These are phyloP conservation scores for Meloidogyne hapla DNA, from an alignment of 1,140 invertebrate genomes.

Conservation along the genomic window DNA sequence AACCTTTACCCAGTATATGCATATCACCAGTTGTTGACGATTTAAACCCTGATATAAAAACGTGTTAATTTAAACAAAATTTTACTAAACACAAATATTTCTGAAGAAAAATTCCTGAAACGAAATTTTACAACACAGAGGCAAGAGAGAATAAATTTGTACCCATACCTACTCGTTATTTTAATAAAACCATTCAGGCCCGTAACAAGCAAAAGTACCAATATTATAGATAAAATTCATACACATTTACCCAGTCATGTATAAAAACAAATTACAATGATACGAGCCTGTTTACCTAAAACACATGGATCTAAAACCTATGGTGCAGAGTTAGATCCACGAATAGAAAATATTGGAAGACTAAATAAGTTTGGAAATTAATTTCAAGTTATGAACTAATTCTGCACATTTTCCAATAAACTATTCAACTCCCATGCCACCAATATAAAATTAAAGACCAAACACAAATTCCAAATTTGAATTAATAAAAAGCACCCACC, in stretches of 20 bases:
- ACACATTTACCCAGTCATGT: no score
- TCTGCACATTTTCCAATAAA: no score
- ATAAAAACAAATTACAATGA: no score
- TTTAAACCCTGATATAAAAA: conserved; percentile 4
- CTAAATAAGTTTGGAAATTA: no score
- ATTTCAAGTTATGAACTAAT: no score
- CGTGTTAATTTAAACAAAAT: conserved; percentile 6
- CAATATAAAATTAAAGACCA: background rate
- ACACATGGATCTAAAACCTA: background rate
- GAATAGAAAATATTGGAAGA: background rate
- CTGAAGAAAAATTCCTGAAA: conserved; percentile 6
- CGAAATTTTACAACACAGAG: background rate
- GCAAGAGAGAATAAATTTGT: background rate
- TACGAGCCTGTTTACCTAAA: no score
- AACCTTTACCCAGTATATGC: background rate
- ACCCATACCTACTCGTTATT: no score
- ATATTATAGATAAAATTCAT: no score
- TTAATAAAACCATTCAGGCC: background rate
- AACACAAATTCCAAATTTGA: background rate
- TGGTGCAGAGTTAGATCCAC: background rate
- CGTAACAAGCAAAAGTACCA: background rate
- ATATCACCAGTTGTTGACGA: background rate
- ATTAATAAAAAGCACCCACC: background rate
- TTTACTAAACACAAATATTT: background rate
- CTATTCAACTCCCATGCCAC: background rate